Base-by-base conservation (phyloP, 2,113 vertebrate genomes). In the Danionella cerebrum region DNA sequence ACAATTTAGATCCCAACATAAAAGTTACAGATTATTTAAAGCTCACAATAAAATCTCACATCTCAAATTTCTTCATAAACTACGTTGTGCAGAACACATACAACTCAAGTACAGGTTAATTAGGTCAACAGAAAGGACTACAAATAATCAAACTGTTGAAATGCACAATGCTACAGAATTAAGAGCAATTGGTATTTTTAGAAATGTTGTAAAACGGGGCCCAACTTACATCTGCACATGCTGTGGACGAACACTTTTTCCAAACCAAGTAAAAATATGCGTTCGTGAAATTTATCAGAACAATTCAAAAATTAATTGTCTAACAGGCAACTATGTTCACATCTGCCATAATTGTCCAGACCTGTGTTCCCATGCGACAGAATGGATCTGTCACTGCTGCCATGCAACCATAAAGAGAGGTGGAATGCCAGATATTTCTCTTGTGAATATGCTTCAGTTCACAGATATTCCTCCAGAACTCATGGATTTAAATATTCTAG, bases 401-500 rank as follows among this genome's bases (percentile, higher is more conserved):
- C 14, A 58, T 47, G 22, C 31, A 9, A 53, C 38, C 25, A 31
- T 69, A 11, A 16, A 2, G 10, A 25, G 10, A 18, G 44, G 33
- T 2, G 5, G 12, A 3, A 60, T 76, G 38, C 73, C 64, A 39
- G 2, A 10, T 0, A 66, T 72, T 1, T 8, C 72, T 63, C 35
- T 24, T 1, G 57, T 24, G 10, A 71, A 65, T 22, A 44, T 25
- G 19, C 18, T 67, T 5, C 16, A 65, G 7, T 33, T 70, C 12
- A 2, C 10, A 12, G 35, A 53, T 1, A 73, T 75, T 33, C 67
- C 70, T 18, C 9, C 36, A 25, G 55, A 71, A 14, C 16, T 71
- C 0, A n/a, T 3, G 22, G 71, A 73, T 36, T 68, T 73, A 4
- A 76, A 67, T 39, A 64, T 76, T 13, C 1, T 76, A 27, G 73